These are phyloP conservation scores for Crotalus helleri DNA, from an alignment of 2,113 vertebrate genomes.

Conservation along the genomic window DNA sequence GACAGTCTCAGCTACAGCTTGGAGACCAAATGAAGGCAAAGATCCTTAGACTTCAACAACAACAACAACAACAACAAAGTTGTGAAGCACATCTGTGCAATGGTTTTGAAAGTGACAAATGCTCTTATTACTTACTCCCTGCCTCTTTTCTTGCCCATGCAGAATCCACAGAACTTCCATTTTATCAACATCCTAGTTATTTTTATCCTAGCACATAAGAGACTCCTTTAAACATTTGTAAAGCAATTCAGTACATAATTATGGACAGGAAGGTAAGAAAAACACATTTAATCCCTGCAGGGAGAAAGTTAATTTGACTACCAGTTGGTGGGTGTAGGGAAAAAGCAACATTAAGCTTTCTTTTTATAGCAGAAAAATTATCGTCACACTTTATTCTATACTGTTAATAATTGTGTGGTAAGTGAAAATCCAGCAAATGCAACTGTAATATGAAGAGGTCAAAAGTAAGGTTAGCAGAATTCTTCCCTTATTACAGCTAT, in stretches of 20 bases:
- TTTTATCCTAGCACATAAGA: constrained; percentile 16
- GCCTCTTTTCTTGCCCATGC: not conserved
- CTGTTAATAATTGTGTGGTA: not conserved
- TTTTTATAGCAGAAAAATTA: not conserved
- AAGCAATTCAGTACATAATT: not conserved
- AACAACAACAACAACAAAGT: not conserved
- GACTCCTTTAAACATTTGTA: fast-evolving
- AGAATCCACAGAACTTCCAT: not conserved
- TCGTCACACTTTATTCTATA: not conserved
- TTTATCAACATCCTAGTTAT: not conserved
- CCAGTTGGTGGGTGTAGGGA: not conserved
- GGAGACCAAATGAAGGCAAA: not conserved
- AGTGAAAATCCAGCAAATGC: not conserved
- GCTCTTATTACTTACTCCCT: not conserved
- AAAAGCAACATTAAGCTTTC: not conserved
- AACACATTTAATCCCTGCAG: not conserved
- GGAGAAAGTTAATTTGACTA: not conserved
- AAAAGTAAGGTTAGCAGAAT: not conserved
- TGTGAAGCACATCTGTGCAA: not conserved
- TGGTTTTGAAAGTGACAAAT: not conserved
- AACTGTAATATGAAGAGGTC: not conserved
- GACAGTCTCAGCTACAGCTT: not conserved
- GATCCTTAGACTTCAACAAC: not conserved
- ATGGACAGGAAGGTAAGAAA: not conserved
- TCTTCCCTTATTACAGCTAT: not conserved